Evolutionary conservation across 2,113 vertebrate genomes (phyloP), one percentile per base, ranked within the genome.

Genomic region (Trogon surrucura): DNA sequence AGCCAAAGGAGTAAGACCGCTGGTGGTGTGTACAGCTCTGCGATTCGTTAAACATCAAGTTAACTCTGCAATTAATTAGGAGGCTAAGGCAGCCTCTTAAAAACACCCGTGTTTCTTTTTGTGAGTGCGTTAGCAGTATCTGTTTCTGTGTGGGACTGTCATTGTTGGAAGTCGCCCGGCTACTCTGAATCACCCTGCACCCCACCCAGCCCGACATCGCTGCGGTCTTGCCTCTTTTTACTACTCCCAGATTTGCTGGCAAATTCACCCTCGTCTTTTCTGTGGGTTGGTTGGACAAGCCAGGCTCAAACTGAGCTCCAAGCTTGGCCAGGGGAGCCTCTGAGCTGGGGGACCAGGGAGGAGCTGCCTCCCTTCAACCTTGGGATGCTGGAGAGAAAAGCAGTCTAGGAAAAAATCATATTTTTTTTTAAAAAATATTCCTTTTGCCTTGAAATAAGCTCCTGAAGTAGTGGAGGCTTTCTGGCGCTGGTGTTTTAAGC

Each of bases 181-280:
- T 71, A 20, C 61, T 91, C 77, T 96, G 94, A 95, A 88, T 95
- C 93, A 94, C 81, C 5, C 71, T 3, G 53, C 3, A 8, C 88
- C 87, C 91, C 94, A 89, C 97, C 93, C 92, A 93, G 30, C 88
- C 77, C 78, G 29, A 20, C 90, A 20, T 8, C 19, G 26, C 65
- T 48, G 57, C 2, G 14, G 14, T 62, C 7, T 38, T 48, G 80
- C n/a, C 9, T 41, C 41, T 41, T 41, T 38, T 89, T 34, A 41
- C 77, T 38, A 15, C 84, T 79, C 65, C 91, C 65, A 23, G 17
- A 45, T 36, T 41, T 73, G 3, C 64, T 54, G 88, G 81, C 72
- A 91, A 64, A 51, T 30, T 34, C 6, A 1, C 5, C 80, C 78
- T 94, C 83, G 92, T 77, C 95, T 94, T 92, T 94, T 93, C 88